Conservation (phyloP, 2,888 invertebrate species). For the Drosophila acutilabella region DNA sequence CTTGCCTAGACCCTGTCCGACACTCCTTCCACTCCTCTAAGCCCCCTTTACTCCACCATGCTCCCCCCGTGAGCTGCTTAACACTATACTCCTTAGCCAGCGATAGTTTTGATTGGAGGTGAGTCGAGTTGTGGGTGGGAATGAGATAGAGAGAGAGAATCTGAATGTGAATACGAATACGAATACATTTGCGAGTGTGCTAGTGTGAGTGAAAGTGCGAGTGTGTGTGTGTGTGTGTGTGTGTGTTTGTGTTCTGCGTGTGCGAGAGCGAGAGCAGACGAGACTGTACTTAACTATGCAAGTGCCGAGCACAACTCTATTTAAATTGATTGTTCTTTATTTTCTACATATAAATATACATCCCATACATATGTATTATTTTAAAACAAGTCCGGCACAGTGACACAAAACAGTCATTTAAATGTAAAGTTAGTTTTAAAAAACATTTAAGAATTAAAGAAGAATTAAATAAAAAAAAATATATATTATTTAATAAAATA, state of each 20-base stretch:
- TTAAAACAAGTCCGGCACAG: slow-evolving; percentile 39
- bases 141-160: slow-evolving; percentile 32
- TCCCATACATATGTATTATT: slow-evolving; percentile 20
- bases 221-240: not conserved
- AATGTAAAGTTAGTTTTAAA: too few species aligned
- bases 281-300: slow-evolving; percentile 70
- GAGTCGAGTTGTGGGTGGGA: slow-evolving; percentile 42
- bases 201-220: not conserved
- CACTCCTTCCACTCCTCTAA: not conserved
- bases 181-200: not conserved
- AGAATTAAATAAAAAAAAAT: too few species aligned
- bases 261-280: slow-evolving; percentile 38
- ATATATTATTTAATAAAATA: too few species aligned
- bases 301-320: slow-evolving; percentile 63
- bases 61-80: slow-evolving; percentile 15
- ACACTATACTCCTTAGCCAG: slow-evolving; percentile 40
- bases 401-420: slow-evolving; percentile 17
- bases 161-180: not conserved
- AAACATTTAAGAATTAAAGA: too few species aligned
- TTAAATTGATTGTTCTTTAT: slow-evolving; percentile 70
- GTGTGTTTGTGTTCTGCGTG: not conserved
- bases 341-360: slow-evolving; percentile 28
- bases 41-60: not conserved
- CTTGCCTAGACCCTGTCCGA: slow-evolving; percentile 29
- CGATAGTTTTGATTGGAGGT: slow-evolving; percentile 70